Evolutionary conservation across 2,888 invertebrate genomes (phyloP).

Genomic region (Busseola fusca): DNA sequence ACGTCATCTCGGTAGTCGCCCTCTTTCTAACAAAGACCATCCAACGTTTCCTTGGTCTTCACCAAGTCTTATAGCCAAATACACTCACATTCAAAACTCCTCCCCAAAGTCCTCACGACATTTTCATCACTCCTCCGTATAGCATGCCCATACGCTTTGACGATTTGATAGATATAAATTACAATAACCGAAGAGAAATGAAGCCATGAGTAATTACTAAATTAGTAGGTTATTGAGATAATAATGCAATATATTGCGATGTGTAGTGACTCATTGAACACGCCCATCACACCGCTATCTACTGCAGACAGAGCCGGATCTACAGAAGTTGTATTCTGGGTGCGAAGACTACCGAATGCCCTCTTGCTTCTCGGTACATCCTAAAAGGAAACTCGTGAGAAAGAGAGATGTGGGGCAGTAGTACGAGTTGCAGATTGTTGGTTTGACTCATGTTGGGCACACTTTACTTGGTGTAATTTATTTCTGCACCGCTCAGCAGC

Average conservation of each 20-base stretch:
- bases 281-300: constrained; percentile 8
- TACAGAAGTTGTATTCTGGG: background rate
- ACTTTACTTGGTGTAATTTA: background rate
- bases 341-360: constrained; percentile 10
- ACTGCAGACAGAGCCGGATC: constrained; percentile 12
- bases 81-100: too few relatives aligned
- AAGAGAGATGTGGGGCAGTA: background rate
- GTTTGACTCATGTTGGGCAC: too few relatives aligned
- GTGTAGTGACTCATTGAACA: constrained; percentile 27
- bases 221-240: constrained; percentile 36
- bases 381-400: background rate
- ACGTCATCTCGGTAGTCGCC: too few relatives aligned
- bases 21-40: too few relatives aligned
- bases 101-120: too few relatives aligned
- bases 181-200: constrained; percentile 10
- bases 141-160: too few relatives aligned
- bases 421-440: too few relatives aligned
- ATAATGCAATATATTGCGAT: constrained; percentile 17
- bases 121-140: too few relatives aligned
- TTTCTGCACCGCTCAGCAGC: too few relatives aligned
- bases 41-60: too few relatives aligned
- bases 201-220: constrained; percentile 9
- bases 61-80: too few relatives aligned
- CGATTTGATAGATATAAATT: background rate
- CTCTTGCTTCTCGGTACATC: background rate